Evolutionary conservation across 2,888 invertebrate genomes (phyloP).

Genomic region (Dastarcus helophoroides): DNA sequence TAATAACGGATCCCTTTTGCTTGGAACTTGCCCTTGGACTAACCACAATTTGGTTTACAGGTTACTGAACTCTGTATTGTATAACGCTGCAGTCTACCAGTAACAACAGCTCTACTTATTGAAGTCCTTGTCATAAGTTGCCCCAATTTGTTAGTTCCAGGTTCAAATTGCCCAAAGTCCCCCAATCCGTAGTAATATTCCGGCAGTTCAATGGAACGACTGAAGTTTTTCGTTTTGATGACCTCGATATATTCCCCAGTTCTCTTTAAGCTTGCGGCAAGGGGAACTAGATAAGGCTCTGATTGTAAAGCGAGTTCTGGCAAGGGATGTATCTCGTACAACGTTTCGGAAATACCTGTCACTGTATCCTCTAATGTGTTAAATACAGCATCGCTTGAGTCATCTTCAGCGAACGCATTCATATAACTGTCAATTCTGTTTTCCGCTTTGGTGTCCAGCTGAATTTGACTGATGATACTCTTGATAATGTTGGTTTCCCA

Average conservation of each 20-base stretch:
- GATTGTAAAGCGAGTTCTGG: slow-evolving; percentile 44
- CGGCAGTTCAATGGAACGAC: slow-evolving; percentile 46
- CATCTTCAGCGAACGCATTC: slow-evolving; percentile 30
- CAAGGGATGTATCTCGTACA: slow-evolving; percentile 54
- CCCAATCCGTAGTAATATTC: slow-evolving; percentile 53
- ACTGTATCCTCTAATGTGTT: slow-evolving; percentile 61
- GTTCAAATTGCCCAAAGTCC: slow-evolving; percentile 30
- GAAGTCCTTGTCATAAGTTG: slow-evolving; percentile 42
- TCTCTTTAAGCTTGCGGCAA: slow-evolving; percentile 34
- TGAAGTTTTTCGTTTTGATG: slow-evolving; percentile 54
- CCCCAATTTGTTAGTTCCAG: slow-evolving; percentile 28
- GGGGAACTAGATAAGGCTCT: slow-evolving; percentile 41
- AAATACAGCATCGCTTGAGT: slow-evolving; percentile 45
- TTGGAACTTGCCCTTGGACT: slow-evolving; percentile 47
- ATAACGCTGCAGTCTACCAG: slow-evolving; percentile 42
- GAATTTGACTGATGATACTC: slow-evolving; percentile 55
- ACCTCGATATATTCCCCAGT: slow-evolving; percentile 43
- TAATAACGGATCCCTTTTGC: slow-evolving; percentile 42
- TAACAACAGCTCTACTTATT: slow-evolving; percentile 44
- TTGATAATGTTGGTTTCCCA: slow-evolving; percentile 59
- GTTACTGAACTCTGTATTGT: slow-evolving; percentile 53
- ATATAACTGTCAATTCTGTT: slow-evolving; percentile 42
- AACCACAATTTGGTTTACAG: slow-evolving; percentile 48
- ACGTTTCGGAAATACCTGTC: slow-evolving; percentile 55
- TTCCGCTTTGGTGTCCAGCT: slow-evolving; percentile 52